Conservation (phyloP, 2,797 vertebrate species). For the Periophthalmus magnuspinnatus region DNA sequence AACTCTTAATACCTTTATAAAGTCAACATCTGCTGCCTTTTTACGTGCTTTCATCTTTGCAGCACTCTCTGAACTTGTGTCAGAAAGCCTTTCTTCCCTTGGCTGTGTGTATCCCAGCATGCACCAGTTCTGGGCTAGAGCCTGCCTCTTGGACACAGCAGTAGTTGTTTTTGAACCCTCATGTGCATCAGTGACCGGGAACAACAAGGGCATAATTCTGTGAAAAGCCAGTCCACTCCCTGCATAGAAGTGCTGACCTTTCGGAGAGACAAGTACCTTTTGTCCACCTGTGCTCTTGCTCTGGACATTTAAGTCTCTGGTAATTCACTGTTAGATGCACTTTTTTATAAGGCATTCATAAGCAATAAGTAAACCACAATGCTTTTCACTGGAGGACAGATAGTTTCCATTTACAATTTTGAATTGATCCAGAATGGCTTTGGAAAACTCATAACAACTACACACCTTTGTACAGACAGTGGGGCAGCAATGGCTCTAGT, state of each 20-base stretch:
- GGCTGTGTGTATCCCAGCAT: slow-evolving; percentile 12
- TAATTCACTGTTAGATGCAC: not conserved
- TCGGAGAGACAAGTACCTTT: slow-evolving; percentile 14
- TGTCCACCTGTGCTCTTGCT: not conserved
- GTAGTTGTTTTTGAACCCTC: slow-evolving; percentile 44
- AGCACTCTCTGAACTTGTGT: slow-evolving; percentile 17
- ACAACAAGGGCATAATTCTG: slow-evolving; percentile 34
- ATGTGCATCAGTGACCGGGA: slow-evolving; percentile 34
- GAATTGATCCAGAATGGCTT: too few species aligned
- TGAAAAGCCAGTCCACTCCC: slow-evolving; percentile 31
- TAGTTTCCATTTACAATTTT: not conserved
- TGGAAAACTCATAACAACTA: not conserved
- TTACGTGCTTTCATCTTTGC: not conserved
- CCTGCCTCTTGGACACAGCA: slow-evolving; percentile 41
- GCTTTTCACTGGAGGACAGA: not conserved
- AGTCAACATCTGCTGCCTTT: slow-evolving; percentile 55
- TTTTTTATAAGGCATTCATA: not conserved
- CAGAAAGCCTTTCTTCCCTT: slow-evolving; percentile 16
- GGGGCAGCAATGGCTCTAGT: too few species aligned
- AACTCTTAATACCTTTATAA: slow-evolving; percentile 12
- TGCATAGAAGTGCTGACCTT: slow-evolving; percentile 39
- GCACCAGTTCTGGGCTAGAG: slow-evolving; percentile 28
- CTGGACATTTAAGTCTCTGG: slow-evolving; percentile 24
- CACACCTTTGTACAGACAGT: not conserved
- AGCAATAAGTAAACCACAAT: not conserved